Evolutionary conservation across 1,140 invertebrate genomes (phyloP), one percentile per base, ranked within the genome.

Genomic region (Hyposmocoma kahamanoa): DNA sequence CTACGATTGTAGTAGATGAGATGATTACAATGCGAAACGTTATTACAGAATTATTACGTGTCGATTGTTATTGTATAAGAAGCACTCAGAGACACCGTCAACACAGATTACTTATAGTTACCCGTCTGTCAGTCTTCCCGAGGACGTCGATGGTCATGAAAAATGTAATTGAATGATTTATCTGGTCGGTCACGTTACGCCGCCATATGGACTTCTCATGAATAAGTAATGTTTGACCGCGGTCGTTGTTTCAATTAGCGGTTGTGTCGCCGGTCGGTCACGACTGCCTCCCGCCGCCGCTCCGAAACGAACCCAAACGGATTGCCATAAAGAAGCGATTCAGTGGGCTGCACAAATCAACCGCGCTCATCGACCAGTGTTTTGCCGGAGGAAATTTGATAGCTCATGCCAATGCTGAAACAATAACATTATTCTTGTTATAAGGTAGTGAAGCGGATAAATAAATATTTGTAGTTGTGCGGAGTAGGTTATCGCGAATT

Each of bases 231-330:
- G 75, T 67, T 67, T 60, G 67, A 67, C 65, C 63, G 65, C 71
- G 75, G 73, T 82, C 78, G 77, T 81, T 76, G 78, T 82, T 79
- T 82, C 81, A 84, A 84, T 84, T 84, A 84, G 81, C 73, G 78
- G 81, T 82, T 69, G 71, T 76, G 73, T 80, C 73, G 72, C 67
- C 65, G 65, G 65, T 67, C 61, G 50, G 50, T 54, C 67, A 67
- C 62, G 62, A 63, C 63, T 60, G 56, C 62, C 62, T 56, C 59
- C 56, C 54, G 50, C 50, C 30, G 19, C 13, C 20, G 20, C 55
- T 50, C 43, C 57, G 52, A 36, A 64, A 62, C 59, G 62, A 50
- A 67, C 50, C 56, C 55, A 58, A 62, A 24, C 9, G 41, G 4
- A 56, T 61, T 53, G 56, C 54, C 45, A 64, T 62, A 63, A 63